Percentiles rank a stretch among this genome's conserved stretches.
phyloP scores from a whole-genome alignment of 2,888 invertebrate species.

The Empis stercorea region DNA sequence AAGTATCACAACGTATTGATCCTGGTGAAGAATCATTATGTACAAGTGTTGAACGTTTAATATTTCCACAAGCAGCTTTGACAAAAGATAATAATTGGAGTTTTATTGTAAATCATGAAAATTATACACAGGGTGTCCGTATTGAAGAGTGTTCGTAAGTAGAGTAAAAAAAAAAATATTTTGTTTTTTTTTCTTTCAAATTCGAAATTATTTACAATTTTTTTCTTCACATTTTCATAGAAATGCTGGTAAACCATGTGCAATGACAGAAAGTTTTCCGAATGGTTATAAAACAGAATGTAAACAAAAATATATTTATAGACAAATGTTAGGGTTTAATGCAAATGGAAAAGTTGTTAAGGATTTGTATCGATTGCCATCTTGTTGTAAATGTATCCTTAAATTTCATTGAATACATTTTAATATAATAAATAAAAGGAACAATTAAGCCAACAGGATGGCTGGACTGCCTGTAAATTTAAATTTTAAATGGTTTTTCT shows the following conservation, averaged over 20 bases:
- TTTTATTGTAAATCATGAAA: slow-evolving; percentile 51
- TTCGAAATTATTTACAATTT: neutral
- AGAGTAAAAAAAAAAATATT: slow-evolving; percentile 8
- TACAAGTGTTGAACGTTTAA: slow-evolving; percentile 31
- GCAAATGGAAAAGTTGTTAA: slow-evolving; percentile 31
- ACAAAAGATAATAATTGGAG: slow-evolving; percentile 53
- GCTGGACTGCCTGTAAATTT: slow-evolving; percentile 24
- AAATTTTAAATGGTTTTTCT: neutral
- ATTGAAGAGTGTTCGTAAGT: slow-evolving; percentile 64
- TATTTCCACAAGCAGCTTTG: slow-evolving; percentile 48
- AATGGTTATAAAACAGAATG: slow-evolving; percentile 41
- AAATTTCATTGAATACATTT: slow-evolving; percentile 1
- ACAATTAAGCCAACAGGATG: slow-evolving; percentile 20
- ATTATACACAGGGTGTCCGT: slow-evolving; percentile 55
- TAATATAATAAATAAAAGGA: neutral
- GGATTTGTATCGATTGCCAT: slow-evolving; percentile 50
- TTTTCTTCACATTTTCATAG: slow-evolving; percentile 23
- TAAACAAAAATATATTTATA: slow-evolving; percentile 45
- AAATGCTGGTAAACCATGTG: slow-evolving; percentile 37
- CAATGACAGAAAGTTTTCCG: slow-evolving; percentile 37
- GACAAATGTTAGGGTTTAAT: slow-evolving; percentile 42
- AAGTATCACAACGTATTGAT: slow-evolving; percentile 38
- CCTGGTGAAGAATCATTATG: slow-evolving; percentile 37
- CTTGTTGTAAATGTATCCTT: slow-evolving; percentile 58
- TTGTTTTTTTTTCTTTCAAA: too few species aligned